phyloP scores from a whole-genome alignment of 2,888 invertebrate species.

The Drepana falcataria region DNA sequence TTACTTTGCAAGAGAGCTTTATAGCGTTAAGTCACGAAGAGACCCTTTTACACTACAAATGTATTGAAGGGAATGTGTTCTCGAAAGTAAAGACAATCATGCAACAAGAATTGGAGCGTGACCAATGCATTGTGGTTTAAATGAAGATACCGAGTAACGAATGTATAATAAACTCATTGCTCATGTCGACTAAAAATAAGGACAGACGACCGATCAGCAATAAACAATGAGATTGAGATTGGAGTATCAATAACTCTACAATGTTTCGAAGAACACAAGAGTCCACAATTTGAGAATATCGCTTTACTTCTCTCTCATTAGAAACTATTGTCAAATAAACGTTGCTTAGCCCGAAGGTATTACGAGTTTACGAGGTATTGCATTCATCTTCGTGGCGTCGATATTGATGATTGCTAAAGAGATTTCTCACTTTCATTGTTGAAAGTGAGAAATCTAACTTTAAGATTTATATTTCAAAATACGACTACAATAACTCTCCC shows the following conservation, averaged over 20 bases:
- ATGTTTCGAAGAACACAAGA: neutral
- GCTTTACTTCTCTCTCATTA: conserved; percentile 19
- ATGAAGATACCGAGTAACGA: conserved; percentile 28
- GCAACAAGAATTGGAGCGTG: conserved; percentile 34
- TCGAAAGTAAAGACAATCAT: conserved; percentile 18
- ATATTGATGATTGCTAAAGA: neutral
- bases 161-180: conserved; percentile 40
- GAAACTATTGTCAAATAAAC: conserved; percentile 34
- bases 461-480: too few relatives aligned
- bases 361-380: neutral
- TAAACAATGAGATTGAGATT: neutral
- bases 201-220: conserved; percentile 7
- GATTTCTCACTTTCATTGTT: too few relatives aligned
- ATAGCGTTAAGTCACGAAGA: too few relatives aligned
- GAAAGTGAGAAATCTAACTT: neutral
- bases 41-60: neutral
- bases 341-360: conserved; percentile 27
- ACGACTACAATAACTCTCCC: too few relatives aligned
- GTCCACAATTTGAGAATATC: conserved; percentile 10
- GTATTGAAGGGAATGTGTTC: neutral
- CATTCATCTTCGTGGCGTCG: too few relatives aligned
- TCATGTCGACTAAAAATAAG: conserved; percentile 21
- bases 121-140: conserved; percentile 28
- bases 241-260: neutral
- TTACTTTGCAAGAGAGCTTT: too few relatives aligned